phyloP scores from a whole-genome alignment of 2,888 invertebrate genomes.

The Synanthedon tipuliformis region DNA sequence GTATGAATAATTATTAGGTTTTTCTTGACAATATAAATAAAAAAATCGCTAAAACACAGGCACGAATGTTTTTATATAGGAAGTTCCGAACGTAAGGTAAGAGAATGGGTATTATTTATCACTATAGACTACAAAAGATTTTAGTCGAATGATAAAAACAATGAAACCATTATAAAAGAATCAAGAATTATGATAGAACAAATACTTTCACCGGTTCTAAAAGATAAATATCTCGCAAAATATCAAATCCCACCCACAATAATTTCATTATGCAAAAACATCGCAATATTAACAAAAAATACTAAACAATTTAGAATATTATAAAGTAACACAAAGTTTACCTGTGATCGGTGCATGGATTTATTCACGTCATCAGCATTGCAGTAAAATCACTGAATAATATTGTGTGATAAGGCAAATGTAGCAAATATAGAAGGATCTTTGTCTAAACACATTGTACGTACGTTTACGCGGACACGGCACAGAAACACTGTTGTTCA shows the following conservation, averaged over 20 bases:
- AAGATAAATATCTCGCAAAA: constrained; percentile 20
- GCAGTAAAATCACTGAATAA: constrained; percentile 41
- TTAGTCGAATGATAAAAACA: background rate
- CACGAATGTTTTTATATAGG: background rate
- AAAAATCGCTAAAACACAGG: too few species aligned
- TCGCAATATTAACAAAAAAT: constrained; percentile 17
- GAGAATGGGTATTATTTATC: background rate
- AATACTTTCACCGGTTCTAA: constrained; percentile 2
- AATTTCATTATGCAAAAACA: constrained; percentile 6
- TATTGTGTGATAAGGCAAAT: constrained; percentile 24
- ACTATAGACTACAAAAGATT: background rate
- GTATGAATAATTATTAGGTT: too few species aligned
- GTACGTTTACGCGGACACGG: constrained; percentile 29
- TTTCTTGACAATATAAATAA: too few species aligned
- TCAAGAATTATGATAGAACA: background rate
- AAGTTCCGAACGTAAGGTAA: background rate
- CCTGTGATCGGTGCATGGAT: constrained; percentile 31
- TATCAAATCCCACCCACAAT: constrained; percentile 2
- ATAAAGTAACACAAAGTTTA: constrained; percentile 16
- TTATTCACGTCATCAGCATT: constrained; percentile 23
- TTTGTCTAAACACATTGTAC: constrained; percentile 25
- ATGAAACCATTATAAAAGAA: background rate
- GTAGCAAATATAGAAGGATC: constrained; percentile 32
- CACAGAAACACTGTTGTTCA: constrained; percentile 28
- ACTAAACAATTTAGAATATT: constrained; percentile 3